Percentiles rank a stretch among this genome's conserved stretches.
Evolutionary conservation across 2,888 invertebrate species (phyloP).

Genomic region (Anoplius nigerrimus): DNA sequence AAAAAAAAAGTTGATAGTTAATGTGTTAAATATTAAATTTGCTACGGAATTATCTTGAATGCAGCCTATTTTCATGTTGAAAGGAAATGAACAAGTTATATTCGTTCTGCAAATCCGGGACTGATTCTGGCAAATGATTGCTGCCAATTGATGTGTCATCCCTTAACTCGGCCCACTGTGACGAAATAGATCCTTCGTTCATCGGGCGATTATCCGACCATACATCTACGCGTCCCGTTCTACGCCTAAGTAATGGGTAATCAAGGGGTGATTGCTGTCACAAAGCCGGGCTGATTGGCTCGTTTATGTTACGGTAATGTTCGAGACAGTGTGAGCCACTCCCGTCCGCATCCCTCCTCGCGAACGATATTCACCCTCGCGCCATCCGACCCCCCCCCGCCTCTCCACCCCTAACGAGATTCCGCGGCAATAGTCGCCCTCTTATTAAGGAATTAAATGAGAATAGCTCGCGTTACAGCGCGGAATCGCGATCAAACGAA

Average conservation of each 20-base stretch:
- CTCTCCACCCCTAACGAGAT: constrained; percentile 51
- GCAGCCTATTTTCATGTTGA: too few species aligned
- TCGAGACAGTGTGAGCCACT: constrained; percentile 26
- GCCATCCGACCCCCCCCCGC: neutral
- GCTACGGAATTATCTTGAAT: too few species aligned
- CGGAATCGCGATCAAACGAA: neutral
- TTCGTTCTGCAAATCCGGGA: too few species aligned
- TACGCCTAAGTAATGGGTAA: constrained; percentile 64
- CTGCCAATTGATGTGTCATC: too few species aligned
- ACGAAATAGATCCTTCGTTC: neutral
- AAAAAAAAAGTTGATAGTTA: too few species aligned
- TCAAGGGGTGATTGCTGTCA: constrained; percentile 66
- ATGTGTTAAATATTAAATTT: too few species aligned
- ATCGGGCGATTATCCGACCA: constrained; percentile 27
- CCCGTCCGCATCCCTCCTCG: constrained; percentile 25
- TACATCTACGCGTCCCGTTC: constrained; percentile 45
- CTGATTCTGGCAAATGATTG: too few species aligned
- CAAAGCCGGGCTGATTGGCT: constrained; percentile 72
- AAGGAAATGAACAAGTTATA: too few species aligned
- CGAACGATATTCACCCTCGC: constrained; percentile 13
- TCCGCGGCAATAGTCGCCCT: constrained; percentile 23
- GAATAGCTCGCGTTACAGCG: neutral
- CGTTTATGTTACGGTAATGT: constrained; percentile 64
- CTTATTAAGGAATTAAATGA: constrained; percentile 19
- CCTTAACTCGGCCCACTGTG: too few species aligned